Evolutionary conservation across 1,140 invertebrate genomes (phyloP), one percentile per base, ranked within the genome.

Genomic region (Platorchestia sp.): DNA sequence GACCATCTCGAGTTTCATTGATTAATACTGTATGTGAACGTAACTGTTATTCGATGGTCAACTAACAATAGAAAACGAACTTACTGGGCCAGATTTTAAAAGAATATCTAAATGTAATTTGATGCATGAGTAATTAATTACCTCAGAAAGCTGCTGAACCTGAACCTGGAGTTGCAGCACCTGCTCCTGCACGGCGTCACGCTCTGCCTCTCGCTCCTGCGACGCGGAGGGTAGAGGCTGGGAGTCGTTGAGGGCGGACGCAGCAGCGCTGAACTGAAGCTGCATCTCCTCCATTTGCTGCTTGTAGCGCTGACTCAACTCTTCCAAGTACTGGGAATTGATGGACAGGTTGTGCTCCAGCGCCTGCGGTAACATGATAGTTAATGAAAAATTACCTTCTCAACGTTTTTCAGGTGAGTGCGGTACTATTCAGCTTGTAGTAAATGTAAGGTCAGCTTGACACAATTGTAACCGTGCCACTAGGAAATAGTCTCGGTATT

Each of bases 281-380:
- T 99, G 98, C 98, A 99, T 98, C 97, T 99, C 99, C 97, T 99
- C 99, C 51, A 99, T 99, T 97, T 99, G 99, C 96, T 99, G 99
- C 96, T 99, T 99, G 97, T 99, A 99, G 87, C 99, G 98, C 75
- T 98, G 98, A 97, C 99, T 99, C 91, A 99, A 97, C 97, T 99
- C 99, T 97, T 99, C 99, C 93, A 99, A 97, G 97, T 99, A 99
- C 97, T 99, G 99, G 95, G 98, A 98, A 96, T 99, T 99, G 3
- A 99, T 97, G 5, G 99, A 99, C 98, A 99, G 99, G 97, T 99
- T 99, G 95, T 98, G 97, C 97, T 99, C 99, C 95, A 99, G 97
- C 95, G 98, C 98, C 98, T 98, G 97, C 96, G 87, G 43, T 89
- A 89, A 42, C 14, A 89, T 5, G 27, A 42, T 0, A 98, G 98